Evolutionary conservation across 2,113 vertebrate genomes (phyloP), one percentile per base, ranked within the genome.

Genomic region (Psammodynastes pulverulentus): DNA sequence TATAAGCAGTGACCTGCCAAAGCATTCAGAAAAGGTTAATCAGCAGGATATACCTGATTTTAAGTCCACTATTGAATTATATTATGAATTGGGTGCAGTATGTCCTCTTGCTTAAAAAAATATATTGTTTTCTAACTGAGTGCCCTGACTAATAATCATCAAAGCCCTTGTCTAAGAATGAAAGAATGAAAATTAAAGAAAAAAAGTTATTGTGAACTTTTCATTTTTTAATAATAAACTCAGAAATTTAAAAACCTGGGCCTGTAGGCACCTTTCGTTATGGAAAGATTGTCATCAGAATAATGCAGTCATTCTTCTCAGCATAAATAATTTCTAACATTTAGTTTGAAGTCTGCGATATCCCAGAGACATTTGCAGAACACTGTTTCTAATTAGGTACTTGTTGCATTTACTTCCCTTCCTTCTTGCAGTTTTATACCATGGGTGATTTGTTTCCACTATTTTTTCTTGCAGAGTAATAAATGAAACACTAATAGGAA

Each of bases 141-240:
- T 86, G 84, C 62, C 93, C 91, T 89, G 87, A 92, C 95, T 93
- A 94, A 96, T 93, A 94, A 94, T 92, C 84, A 84, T 89, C 95
- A 88, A 95, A 92, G 93, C 96, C 96, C 89, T 19, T 67, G 91
- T n/a, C 58, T 90, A n/a, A n/a, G n/a, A n/a, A n/a, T n/a, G n/a
- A n/a, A n/a, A n/a, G n/a, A n/a, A n/a, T 86, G 94, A 95, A 96
- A 93, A 84, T 89, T 94, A 93, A 91, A 93, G 94, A 96, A 93
- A 94, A 90, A 96, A 92, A 94, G 93, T 79, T 93, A 87, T 43
- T 91, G 49, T 5, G 92, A 93, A 87, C 46, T 3, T 79, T 21
- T 43, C 34, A 79, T 43, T 79, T 79, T 79, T 79, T 85, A 89
- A 87, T 87, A 94, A 96, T 95, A 94, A 93, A 95, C 92, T 86